Evolutionary conservation across 2,888 invertebrate species (phyloP).

Genomic region (Sacculina carcini): DNA sequence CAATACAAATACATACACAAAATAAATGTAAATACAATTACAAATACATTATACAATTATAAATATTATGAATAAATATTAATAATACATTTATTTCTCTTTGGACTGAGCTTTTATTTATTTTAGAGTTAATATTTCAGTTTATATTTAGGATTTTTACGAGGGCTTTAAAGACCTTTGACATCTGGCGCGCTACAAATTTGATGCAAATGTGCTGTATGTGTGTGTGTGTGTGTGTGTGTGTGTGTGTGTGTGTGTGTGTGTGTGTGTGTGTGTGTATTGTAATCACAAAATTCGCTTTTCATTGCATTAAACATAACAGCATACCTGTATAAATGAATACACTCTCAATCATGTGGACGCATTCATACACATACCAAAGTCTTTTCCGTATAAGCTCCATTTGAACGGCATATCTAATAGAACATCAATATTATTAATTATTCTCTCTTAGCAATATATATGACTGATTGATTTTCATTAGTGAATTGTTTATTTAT

Average conservation of each 20-base stretch:
- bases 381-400: no score
- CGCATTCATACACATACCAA: no score
- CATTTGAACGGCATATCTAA: no score
- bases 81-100: neutral
- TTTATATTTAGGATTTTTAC: neutral
- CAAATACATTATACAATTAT: constrained; percentile 3
- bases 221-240: neutral
- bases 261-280: neutral
- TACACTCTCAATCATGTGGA: no score
- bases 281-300: no score
- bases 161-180: neutral
- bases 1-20: neutral
- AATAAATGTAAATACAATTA: neutral
- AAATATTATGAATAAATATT: neutral
- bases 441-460: no score
- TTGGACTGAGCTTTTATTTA: neutral
- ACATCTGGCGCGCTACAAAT: neutral
- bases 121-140: neutral
- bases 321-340: no score
- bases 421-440: no score
- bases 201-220: neutral
- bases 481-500: no score
- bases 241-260: neutral
- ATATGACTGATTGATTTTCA: no score
- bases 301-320: no score